Evolutionary conservation across 2,113 vertebrate species (phyloP).

Genomic region (Bos javanicus): DNA sequence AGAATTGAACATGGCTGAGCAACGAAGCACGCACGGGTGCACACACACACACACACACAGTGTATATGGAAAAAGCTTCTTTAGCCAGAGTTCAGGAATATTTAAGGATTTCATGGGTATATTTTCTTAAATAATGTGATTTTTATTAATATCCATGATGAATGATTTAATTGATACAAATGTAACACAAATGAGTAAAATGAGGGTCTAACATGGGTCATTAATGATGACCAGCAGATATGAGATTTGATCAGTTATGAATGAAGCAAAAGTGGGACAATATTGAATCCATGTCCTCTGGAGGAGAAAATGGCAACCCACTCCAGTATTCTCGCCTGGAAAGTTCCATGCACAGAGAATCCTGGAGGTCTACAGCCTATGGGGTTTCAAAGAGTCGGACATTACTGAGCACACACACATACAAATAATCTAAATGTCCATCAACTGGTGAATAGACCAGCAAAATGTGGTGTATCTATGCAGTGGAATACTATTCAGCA

Average conservation of each 20-base stretch:
- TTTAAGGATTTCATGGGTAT: background rate
- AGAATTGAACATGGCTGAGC: background rate
- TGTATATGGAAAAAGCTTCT: background rate
- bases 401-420: background rate
- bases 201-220: background rate
- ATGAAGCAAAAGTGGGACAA: background rate
- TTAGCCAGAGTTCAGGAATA: background rate
- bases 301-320: background rate
- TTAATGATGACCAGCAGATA: background rate
- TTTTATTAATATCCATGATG: background rate
- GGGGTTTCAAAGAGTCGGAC: fast-evolving
- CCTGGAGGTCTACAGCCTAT: background rate
- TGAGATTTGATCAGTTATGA: background rate
- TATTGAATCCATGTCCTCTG: background rate
- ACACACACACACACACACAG: background rate
- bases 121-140: background rate
- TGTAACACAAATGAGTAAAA: background rate
- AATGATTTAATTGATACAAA: background rate
- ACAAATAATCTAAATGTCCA: background rate
- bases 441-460: background rate
- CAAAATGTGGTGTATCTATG: fast-evolving
- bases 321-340: background rate
- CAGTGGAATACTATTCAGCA: background rate
- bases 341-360: background rate
- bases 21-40: fast-evolving